A percentile compares a stretch with the other conserved stretches of the same genome.
Evolutionary conservation across 2,797 vertebrate species (phyloP).

Genomic region (Coracias cyanogaster): DNA sequence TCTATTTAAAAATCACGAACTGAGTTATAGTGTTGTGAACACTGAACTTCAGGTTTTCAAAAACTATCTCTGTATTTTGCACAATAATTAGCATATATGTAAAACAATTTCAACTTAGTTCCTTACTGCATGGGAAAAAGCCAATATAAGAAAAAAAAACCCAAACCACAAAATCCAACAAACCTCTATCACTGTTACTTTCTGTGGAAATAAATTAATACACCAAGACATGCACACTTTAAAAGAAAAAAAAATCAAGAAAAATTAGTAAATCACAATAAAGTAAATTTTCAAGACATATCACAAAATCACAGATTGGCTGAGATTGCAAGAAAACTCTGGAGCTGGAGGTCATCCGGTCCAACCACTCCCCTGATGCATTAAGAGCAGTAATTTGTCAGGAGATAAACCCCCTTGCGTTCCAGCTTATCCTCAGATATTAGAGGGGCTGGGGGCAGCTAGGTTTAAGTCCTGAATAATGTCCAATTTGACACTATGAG

Average conservation of each 20-base stretch:
- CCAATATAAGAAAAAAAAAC: neutral
- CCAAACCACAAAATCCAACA: neutral
- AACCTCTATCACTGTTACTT: neutral
- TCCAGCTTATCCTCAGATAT: too few species aligned
- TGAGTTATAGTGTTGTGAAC: neutral
- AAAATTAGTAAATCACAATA: neutral
- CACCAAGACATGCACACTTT: fast-evolving
- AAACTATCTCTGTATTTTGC: neutral
- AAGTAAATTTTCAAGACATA: neutral
- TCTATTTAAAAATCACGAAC: neutral
- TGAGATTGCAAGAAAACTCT: neutral
- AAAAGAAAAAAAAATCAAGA: neutral
- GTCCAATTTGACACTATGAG: too few species aligned
- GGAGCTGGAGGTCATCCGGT: neutral
- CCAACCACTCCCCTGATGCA: neutral
- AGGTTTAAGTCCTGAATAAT: too few species aligned
- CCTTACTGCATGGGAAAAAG: neutral
- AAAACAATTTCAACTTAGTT: neutral
- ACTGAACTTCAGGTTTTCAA: neutral
- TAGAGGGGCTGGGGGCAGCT: too few species aligned
- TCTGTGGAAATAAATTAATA: neutral
- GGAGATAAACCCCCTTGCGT: too few species aligned
- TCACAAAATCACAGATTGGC: neutral
- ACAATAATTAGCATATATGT: neutral
- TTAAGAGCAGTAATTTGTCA: too few species aligned